These are phyloP conservation scores for Gallinago paraguaiae DNA, from an alignment of 2,113 vertebrate genomes.

Conservation along the genomic window DNA sequence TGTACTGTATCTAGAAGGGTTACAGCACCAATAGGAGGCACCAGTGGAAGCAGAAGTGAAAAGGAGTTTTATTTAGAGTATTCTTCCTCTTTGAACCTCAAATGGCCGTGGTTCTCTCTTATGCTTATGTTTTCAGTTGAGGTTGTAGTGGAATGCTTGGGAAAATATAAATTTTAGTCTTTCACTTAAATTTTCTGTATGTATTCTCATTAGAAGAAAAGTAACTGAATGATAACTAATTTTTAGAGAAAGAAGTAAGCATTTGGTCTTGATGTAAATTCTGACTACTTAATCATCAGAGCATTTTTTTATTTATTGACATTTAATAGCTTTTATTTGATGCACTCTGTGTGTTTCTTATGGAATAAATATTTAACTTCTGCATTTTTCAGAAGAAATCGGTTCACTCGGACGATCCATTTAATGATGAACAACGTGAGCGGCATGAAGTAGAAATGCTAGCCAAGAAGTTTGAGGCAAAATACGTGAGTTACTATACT, in stretches of 20 bases:
- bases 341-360: background rate
- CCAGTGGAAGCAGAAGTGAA: background rate
- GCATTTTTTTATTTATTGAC: background rate
- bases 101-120: background rate
- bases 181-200: background rate
- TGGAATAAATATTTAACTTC: slow-evolving; percentile 33
- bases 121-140: background rate
- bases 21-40: background rate
- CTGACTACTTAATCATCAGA: background rate
- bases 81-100: background rate
- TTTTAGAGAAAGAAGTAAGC: background rate
- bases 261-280: background rate
- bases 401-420: slow-evolving; percentile 83
- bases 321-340: background rate
- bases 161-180: background rate
- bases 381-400: slow-evolving; percentile 74
- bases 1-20: background rate
- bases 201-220: background rate
- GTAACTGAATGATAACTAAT: background rate
- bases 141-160: background rate
- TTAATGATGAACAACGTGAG: slow-evolving; percentile 88
- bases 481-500: slow-evolving; percentile 88
- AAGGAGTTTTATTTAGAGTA: background rate
- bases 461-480: slow-evolving; percentile 95
- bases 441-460: slow-evolving; percentile 89